Percentiles rank a stretch among this genome's conserved stretches.
Evolutionary conservation across 2,888 invertebrate genomes (phyloP).

Genomic region (Villa cingulata): DNA sequence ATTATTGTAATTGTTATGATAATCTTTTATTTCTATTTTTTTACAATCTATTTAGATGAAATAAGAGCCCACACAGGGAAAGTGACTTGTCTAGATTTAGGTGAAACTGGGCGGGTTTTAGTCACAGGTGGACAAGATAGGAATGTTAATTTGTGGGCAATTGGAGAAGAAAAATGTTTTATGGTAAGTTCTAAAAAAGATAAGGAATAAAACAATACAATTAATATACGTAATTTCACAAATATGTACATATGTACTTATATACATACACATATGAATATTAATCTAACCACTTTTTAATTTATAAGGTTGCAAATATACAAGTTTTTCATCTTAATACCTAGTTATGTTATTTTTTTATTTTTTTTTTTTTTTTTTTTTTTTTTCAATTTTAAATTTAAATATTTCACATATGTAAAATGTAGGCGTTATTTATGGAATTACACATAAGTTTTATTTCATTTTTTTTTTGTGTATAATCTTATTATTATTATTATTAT

Average conservation of each 20-base stretch:
- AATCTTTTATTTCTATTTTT: not conserved
- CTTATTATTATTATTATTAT: not conserved
- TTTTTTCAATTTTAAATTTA: no score
- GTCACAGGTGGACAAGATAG: slow-evolving; percentile 82
- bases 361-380: no score
- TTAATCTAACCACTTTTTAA: no score
- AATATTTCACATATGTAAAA: no score
- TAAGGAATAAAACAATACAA: no score
- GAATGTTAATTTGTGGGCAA: slow-evolving; percentile 94
- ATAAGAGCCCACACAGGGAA: slow-evolving; percentile 35
- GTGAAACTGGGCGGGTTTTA: slow-evolving; percentile 35
- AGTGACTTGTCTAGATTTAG: slow-evolving; percentile 35
- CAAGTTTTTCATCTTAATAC: no score
- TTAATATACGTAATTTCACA: not conserved
- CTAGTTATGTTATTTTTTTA: no score
- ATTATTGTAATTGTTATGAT: no score
- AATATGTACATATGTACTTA: not conserved
- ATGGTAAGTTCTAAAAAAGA: no score
- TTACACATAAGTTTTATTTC: not conserved
- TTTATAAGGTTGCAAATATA: not conserved
- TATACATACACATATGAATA: not conserved
- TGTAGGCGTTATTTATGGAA: not conserved
- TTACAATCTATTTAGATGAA: slow-evolving; percentile 25
- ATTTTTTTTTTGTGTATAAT: not conserved
- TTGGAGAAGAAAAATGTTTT: slow-evolving; percentile 87